Conservation (phyloP, 2,113 vertebrate species). For the Dipodomys stephensi region DNA sequence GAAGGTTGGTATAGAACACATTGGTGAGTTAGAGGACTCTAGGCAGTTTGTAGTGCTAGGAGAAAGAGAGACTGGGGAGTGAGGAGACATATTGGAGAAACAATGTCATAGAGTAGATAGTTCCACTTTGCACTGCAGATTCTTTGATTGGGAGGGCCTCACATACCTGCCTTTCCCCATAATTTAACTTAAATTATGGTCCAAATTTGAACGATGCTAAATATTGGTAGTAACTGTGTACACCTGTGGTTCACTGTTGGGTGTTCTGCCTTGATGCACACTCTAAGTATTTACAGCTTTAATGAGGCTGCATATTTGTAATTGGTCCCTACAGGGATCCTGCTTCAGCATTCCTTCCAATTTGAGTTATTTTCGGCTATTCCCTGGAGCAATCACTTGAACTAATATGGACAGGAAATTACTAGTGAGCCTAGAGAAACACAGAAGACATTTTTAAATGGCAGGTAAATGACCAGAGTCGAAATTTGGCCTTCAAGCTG, state of each 20-base stretch:
- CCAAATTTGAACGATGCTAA: constrained; percentile 71
- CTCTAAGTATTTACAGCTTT: constrained; percentile 59
- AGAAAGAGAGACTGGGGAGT: neutral
- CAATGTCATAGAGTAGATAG: neutral
- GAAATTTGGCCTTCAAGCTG: neutral
- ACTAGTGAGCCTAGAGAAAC: neutral
- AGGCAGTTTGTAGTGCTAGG: neutral
- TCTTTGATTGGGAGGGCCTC: neutral
- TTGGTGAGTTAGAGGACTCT: neutral
- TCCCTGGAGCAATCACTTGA: neutral
- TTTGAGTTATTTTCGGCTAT: constrained; percentile 60
- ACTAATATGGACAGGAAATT: neutral
- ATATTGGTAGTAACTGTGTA: constrained; percentile 60
- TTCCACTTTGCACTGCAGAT: neutral
- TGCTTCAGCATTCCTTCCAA: neutral
- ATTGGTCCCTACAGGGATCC: constrained; percentile 67
- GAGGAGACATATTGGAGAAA: neutral
- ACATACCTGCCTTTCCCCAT: constrained; percentile 13
- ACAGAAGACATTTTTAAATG: neutral
- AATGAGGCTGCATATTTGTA: constrained; percentile 77
- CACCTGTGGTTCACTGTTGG: constrained; percentile 69
- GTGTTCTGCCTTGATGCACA: constrained; percentile 52
- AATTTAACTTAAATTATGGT: constrained; percentile 70
- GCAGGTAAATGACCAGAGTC: neutral
- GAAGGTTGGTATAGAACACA: neutral